These are phyloP conservation scores for Cetoscarus ocellatus DNA, from an alignment of 2,797 vertebrate species.

Conservation along the genomic window DNA sequence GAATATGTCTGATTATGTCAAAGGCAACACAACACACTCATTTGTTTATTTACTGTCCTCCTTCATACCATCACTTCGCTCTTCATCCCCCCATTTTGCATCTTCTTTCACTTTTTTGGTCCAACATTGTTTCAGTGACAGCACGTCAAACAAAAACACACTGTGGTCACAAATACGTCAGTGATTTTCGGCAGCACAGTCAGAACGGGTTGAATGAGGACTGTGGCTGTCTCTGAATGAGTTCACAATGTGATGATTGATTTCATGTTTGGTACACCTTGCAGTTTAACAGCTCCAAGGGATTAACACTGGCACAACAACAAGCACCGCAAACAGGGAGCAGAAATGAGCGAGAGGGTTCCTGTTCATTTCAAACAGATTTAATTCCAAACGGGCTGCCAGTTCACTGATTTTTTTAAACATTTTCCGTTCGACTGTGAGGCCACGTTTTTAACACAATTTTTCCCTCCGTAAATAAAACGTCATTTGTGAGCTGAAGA, in stretches of 20 bases:
- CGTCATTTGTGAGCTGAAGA: constrained; percentile 15
- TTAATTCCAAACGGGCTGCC: constrained; percentile 20
- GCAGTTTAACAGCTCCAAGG: constrained; percentile 25
- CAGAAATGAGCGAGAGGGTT: constrained; percentile 17
- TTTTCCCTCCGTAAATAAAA: constrained; percentile 32
- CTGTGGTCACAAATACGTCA: background rate
- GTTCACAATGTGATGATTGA: constrained; percentile 14
- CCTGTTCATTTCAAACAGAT: constrained; percentile 34
- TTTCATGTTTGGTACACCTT: constrained; percentile 27
- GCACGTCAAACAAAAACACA: background rate
- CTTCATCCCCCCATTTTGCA: background rate
- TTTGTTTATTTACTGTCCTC: too few species aligned
- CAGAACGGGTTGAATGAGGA: background rate
- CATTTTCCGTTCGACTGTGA: constrained; percentile 58
- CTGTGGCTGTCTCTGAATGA: constrained; percentile 11
- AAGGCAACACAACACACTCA: too few species aligned
- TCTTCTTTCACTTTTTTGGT: background rate
- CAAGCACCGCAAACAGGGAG: constrained; percentile 35
- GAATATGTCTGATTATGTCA: too few species aligned
- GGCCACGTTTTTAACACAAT: constrained; percentile 11
- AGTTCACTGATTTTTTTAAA: constrained; percentile 28
- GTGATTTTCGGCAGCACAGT: constrained; percentile 2
- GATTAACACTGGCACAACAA: constrained; percentile 45
- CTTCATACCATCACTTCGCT: background rate
- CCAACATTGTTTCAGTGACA: background rate